phyloP scores from a whole-genome alignment of 2,797 vertebrate species.

The Brotula barbata region DNA sequence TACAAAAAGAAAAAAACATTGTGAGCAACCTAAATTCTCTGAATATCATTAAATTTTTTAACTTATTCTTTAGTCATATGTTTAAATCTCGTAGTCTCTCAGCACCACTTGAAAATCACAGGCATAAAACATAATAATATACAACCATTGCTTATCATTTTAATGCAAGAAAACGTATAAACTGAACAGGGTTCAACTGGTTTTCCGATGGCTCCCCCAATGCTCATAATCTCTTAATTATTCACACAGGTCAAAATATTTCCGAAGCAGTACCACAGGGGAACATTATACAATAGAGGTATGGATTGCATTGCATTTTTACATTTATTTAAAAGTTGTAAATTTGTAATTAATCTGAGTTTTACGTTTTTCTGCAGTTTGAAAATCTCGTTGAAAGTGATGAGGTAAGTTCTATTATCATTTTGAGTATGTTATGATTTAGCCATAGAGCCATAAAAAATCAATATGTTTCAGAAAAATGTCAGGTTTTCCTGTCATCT shows the following conservation, averaged over 20 bases:
- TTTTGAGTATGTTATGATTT: background rate
- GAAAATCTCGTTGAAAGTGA: conserved; percentile 98
- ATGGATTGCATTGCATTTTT: conserved; percentile 8
- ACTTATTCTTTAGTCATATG: too few relatives aligned
- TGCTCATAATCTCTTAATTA: conserved; percentile 10
- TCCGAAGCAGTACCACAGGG: conserved; percentile 88
- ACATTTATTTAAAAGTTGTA: background rate
- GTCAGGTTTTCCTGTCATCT: background rate
- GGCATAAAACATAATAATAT: too few relatives aligned
- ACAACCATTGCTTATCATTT: too few relatives aligned
- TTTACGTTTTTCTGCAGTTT: conserved; percentile 84
- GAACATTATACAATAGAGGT: conserved; percentile 98
- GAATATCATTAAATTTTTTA: too few relatives aligned
- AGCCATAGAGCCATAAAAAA: background rate
- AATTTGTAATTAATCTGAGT: conserved; percentile 19
- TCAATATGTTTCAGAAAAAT: background rate
- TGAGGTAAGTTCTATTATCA: conserved; percentile 83
- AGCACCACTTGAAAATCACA: too few relatives aligned
- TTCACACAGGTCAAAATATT: conserved; percentile 91
- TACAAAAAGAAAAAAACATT: too few relatives aligned
- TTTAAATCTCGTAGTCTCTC: too few relatives aligned
- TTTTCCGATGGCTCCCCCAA: background rate
- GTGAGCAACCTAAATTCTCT: too few relatives aligned
- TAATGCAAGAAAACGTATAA: background rate
- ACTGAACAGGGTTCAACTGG: background rate